Evolutionary conservation across 2,888 invertebrate genomes (phyloP), one percentile per base, ranked within the genome.

Genomic region (Xiphydria camelus): DNA sequence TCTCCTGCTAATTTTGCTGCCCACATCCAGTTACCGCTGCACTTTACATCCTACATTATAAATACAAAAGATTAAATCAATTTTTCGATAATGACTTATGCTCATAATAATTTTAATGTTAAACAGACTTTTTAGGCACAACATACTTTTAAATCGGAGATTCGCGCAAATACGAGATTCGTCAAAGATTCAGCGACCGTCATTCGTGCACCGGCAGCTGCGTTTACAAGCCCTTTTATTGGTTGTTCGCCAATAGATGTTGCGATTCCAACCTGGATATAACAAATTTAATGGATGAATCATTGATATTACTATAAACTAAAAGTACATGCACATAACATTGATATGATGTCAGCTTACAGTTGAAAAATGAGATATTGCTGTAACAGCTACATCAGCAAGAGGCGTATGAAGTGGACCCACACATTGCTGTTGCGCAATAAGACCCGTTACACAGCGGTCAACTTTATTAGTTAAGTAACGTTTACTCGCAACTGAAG

Each of bases 1-100:
- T 96, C 97, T 0, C 90, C 92, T 0, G 90, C 88, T 12, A 94
- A 79, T 78, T 98, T 98, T 7, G 97, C 98, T 0, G 95, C 89
- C 98, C 98, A 99, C 99, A 99, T 99, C 98, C 98, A 99, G 77
- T 99, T 99, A n/a, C 94, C 98, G 26, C 94, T 95, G 74, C 97
- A 97, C 77, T 98, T 99, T 1, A 98, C 88, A 76, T 99, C 98
- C 76, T 88, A 79, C 6, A 55, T 47, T n/a, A 29, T 41, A 17
- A 9, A 34, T 9, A 26, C 25, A 6, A 14, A 23, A 9, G 20
- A 25, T 40, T 1, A 17, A 2, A 17, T 25, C 3, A 10, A 17
- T n/a, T n/a, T n/a, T n/a, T n/a, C n/a, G n/a, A n/a, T n/a, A n/a
- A n/a, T n/a, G n/a, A n/a, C n/a, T n/a, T n/a, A n/a, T n/a, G n/a